Evolutionary conservation across 2,797 vertebrate species (phyloP).

Genomic region (Smutsia temminckii): DNA sequence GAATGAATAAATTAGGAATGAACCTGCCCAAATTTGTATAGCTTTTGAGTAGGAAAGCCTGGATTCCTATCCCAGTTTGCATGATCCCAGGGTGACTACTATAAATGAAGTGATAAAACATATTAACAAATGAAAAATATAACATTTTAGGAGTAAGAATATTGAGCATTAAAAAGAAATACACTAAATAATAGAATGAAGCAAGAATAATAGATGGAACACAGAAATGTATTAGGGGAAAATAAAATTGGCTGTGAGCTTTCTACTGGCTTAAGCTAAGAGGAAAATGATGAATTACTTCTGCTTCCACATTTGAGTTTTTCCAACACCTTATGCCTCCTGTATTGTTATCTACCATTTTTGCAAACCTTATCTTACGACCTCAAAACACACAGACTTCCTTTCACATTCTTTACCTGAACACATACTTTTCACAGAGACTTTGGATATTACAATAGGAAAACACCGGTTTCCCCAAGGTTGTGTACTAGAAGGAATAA

Average conservation of each 20-base stretch:
- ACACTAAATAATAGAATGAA: neutral
- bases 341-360: neutral
- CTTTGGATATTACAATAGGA: neutral
- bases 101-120: neutral
- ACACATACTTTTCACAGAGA: neutral
- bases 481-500: neutral
- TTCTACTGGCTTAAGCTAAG: neutral
- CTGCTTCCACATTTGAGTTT: neutral
- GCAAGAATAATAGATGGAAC: neutral
- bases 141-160: neutral
- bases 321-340: neutral
- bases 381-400: neutral
- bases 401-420: neutral
- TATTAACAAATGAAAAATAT: neutral
- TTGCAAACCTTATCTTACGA: neutral
- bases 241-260: neutral
- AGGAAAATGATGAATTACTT: conserved; percentile 24
- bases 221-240: neutral
- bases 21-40: neutral
- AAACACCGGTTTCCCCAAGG: neutral
- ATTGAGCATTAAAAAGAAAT: neutral
- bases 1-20: neutral
- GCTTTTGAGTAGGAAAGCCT: conserved; percentile 13
- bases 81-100: neutral
- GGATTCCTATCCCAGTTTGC: neutral